Base-by-base conservation (phyloP, 2,113 vertebrate species). In the Plotosus lineatus region DNA sequence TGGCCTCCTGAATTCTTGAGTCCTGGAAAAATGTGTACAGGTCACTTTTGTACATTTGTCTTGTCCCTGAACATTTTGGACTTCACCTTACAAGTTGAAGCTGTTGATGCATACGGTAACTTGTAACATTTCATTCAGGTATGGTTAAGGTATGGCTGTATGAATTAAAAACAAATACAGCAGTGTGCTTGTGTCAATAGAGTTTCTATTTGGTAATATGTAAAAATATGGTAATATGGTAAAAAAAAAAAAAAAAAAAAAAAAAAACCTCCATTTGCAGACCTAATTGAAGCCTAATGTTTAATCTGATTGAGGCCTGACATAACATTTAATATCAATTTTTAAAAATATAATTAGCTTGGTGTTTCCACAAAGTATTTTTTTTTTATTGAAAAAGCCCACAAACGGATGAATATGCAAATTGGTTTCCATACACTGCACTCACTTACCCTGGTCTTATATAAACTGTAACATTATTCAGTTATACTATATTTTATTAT, bases 21-120 rank as follows among this genome's bases (percentile, higher is more conserved):
- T 83, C 69, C 80, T 85, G 81, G 66, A 85, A 78, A 85, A 85
- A 85, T 74, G 84, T 85, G 84, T 85, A 85, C 81, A 85, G 84
- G 81, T 85, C 78, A 85, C 84, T 85, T 85, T 85, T 82, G 79
- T 85, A 83, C 82, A 86, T 86, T 79, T 84, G 82, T 84, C 85
- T 82, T 75, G 83, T 82, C 73, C 83, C 85, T 60, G 79, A 80
- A 80, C 83, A 86, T 86, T 84, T 86, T 85, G 81, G 75, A 84
- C 73, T 84, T 84, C 82, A 82, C 71, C 80, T 79, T 80, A 79
- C 74, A 86, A 76, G 79, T 86, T 84, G 66, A 33, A 69, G 83
- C 81, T 82, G 83, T 82, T 84, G 80, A 80, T 80, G 81, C 78
- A 84, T 84, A 82, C 80, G 76, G 80, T 82, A 82, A 86, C 81